Percentiles rank a stretch among this genome's conserved stretches.
Conservation (phyloP, 1,140 invertebrate species). For the Gonioctena quinquepunctata region DNA sequence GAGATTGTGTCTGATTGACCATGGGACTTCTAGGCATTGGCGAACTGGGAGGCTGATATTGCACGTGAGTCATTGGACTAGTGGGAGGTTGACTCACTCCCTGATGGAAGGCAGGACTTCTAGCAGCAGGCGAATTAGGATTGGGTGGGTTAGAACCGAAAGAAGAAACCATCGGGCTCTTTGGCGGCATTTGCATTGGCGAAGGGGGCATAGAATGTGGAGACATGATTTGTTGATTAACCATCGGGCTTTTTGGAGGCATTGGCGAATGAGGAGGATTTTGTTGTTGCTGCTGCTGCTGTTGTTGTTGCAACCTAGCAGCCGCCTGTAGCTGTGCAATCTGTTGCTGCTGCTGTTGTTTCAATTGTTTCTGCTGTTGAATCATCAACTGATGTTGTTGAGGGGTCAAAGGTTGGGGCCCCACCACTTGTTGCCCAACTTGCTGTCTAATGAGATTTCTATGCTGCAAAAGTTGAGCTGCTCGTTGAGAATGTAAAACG, state of each 20-base stretch:
- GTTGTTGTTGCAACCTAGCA: slow-evolving; percentile 44
- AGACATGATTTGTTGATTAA: slow-evolving; percentile 58
- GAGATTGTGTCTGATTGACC: slow-evolving; percentile 55
- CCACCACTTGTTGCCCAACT: slow-evolving; percentile 59
- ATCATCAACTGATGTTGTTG: slow-evolving; percentile 61
- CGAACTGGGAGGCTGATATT: slow-evolving; percentile 60
- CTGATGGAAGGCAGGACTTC: slow-evolving; percentile 65
- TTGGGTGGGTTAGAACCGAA: slow-evolving; percentile 59
- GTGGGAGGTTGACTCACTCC: slow-evolving; percentile 58
- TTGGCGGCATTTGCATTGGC: slow-evolving; percentile 51
- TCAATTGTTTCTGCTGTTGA: slow-evolving; percentile 61
- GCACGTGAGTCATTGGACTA: slow-evolving; percentile 61
- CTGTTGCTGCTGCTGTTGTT: slow-evolving; percentile 64
- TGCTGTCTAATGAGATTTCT: slow-evolving; percentile 54
- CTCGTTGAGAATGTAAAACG: slow-evolving; percentile 43
- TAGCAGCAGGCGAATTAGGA: slow-evolving; percentile 67
- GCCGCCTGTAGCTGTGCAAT: slow-evolving; percentile 59
- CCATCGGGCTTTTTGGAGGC: slow-evolving; percentile 56
- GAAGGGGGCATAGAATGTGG: slow-evolving; percentile 62
- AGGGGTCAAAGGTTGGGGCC: slow-evolving; percentile 53
- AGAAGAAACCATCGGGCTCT: slow-evolving; percentile 43
- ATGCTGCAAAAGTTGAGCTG: slow-evolving; percentile 56
- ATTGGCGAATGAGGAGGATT: slow-evolving; percentile 58
- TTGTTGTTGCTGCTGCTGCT: slow-evolving; percentile 58
- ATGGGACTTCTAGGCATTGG: slow-evolving; percentile 63